Percentiles rank a stretch among this genome's conserved stretches.
These are phyloP conservation scores for Ophiothrix spiculata DNA, from an alignment of 35 echinoderm and acorn worm species.

Conservation along the genomic window DNA sequence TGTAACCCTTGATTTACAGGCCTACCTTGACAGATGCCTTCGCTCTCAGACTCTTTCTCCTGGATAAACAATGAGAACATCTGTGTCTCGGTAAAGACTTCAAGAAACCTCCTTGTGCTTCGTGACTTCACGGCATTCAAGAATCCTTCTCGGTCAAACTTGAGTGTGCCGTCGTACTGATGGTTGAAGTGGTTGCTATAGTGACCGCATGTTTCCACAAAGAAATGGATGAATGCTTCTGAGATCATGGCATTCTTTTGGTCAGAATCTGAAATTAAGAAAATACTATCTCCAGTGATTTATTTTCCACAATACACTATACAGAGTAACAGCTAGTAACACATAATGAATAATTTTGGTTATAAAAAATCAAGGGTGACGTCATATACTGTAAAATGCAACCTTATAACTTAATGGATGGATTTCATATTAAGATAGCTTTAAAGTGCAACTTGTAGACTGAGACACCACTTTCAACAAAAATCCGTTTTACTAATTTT, in stretches of 20 bases:
- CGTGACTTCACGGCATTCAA: constrained; percentile 63
- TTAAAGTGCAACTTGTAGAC: no score
- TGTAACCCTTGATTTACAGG: no score
- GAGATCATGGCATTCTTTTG: constrained; percentile 61
- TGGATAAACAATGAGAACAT: constrained; percentile 99
- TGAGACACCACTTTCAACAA: no score
- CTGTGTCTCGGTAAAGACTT: constrained; percentile 92
- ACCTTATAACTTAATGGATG: no score
- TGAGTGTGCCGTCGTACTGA: constrained; percentile 46
- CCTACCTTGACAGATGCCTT: constrained; percentile 77
- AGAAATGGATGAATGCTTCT: constrained; percentile 85
- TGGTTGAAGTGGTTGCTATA: constrained; percentile 79
- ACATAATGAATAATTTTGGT: no score
- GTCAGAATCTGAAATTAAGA: constrained; percentile 83
- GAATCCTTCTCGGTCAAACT: constrained; percentile 85
- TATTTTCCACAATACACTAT: no score
- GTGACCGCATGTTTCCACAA: constrained; percentile 87
- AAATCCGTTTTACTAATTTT: no score
- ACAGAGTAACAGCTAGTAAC: no score
- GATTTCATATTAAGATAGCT: no score
- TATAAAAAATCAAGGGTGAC: no score
- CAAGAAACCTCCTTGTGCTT: constrained; percentile 76
- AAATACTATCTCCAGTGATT: constrained; percentile 61
- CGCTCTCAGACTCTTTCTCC: constrained; percentile 85
- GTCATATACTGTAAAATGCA: no score